phyloP scores from a whole-genome alignment of 1,140 invertebrate genomes.

The Drosophila busckii region DNA sequence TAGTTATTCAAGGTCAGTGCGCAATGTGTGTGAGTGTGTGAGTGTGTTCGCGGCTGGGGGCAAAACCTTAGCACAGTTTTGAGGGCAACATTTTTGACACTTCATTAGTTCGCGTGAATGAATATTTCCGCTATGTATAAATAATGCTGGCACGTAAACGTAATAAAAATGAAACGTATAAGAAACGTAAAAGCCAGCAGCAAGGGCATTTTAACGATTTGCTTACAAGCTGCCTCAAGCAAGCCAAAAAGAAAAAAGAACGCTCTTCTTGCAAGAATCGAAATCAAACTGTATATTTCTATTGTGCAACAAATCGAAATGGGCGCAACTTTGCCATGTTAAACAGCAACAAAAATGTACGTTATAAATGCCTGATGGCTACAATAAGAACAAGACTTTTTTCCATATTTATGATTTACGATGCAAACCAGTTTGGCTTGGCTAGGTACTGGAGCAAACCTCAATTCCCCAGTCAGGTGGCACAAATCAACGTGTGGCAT shows the following conservation, averaged over 20 bases:
- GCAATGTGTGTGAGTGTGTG: too few species aligned
- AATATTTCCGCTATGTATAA: constrained; percentile 63
- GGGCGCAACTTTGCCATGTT: constrained; percentile 28
- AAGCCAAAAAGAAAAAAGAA: not conserved
- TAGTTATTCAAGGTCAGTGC: constrained; percentile 24
- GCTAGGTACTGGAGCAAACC: too few species aligned
- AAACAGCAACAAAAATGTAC: constrained; percentile 49
- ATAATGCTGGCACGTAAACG: constrained; percentile 35
- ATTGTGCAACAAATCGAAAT: too few species aligned
- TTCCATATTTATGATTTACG: constrained; percentile 71
- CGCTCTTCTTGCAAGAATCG: not conserved
- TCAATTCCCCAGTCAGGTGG: constrained; percentile 56
- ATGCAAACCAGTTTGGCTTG: constrained; percentile 39
- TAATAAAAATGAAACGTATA: constrained; percentile 16
- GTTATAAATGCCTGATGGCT: constrained; percentile 49
- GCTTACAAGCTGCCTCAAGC: constrained; percentile 15
- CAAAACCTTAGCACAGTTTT: constrained; percentile 60
- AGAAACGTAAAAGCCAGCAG: not conserved
- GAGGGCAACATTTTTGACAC: constrained; percentile 65
- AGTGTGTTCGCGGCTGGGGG: too few species aligned
- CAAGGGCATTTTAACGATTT: constrained; percentile 51
- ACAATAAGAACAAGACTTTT: constrained; percentile 36
- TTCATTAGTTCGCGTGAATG: constrained; percentile 65
- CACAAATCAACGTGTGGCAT: constrained; percentile 45
- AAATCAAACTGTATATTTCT: too few species aligned